phyloP scores from a whole-genome alignment of 2,888 invertebrate genomes.

The Biston stratarius region DNA sequence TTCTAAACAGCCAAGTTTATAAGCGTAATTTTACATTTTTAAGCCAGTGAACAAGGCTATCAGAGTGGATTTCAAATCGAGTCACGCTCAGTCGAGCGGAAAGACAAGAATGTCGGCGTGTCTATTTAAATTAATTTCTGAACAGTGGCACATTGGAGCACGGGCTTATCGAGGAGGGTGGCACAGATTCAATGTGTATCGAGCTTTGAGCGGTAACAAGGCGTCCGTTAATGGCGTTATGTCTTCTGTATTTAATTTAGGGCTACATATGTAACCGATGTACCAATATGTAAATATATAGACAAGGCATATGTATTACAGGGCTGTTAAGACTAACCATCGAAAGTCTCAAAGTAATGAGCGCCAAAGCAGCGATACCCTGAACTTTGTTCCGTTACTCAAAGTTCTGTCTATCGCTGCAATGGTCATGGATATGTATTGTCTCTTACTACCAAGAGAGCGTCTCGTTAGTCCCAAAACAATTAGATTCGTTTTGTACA shows the following conservation, averaged over 20 bases:
- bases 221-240: background rate
- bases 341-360: too few species aligned
- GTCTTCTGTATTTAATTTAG: background rate
- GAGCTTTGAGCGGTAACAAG: conserved; percentile 22
- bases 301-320: too few species aligned
- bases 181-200: conserved; percentile 53
- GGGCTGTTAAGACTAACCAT: too few species aligned
- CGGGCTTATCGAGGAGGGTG: conserved; percentile 51
- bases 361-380: too few species aligned
- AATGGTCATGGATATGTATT: too few species aligned
- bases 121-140: conserved; percentile 78
- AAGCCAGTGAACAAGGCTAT: conserved; percentile 72
- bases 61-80: conserved; percentile 77
- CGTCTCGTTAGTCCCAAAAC: too few species aligned
- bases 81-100: conserved; percentile 71
- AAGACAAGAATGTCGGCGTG: conserved; percentile 72
- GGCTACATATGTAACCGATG: background rate
- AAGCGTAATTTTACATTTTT: conserved; percentile 75
- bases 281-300: too few species aligned
- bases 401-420: too few species aligned
- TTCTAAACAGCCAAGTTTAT: conserved; percentile 36
- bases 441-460: too few species aligned
- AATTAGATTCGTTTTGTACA: too few species aligned
- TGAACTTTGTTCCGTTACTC: too few species aligned
- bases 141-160: conserved; percentile 42